Base-by-base conservation (phyloP, 2,797 vertebrate genomes). In the Fistularia commersonii region DNA sequence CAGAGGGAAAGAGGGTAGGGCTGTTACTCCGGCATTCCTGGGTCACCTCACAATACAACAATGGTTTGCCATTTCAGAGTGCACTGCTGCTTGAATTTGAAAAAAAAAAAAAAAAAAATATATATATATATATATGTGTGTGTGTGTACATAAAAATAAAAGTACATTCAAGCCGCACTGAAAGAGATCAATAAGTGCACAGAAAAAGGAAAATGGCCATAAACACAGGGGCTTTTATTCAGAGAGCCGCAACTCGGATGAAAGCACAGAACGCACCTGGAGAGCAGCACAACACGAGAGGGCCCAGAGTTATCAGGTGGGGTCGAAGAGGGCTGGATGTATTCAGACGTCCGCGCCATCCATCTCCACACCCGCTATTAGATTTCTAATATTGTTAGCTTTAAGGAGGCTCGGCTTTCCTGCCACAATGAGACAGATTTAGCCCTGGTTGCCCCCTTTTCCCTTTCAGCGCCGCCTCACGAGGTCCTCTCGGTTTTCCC, bases 311-410 rank as follows among this genome's bases (percentile, higher is more conserved):
- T 70, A 76, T 81, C 80, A 75, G 66, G 74, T 66, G 65, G 64
- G 70, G 61, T 61, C 49, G 35, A 54, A 69, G 61, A 69, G 73
- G 32, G 35, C 32, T 13, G 61, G 60, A 42, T 56, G 55, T 44
- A 69, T 58, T 71, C 77, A 76, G 67, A 79, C 63, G 51, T 74
- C 67, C 13, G 54, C 57, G 62, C 45, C 63, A 74, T 74, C 76
- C 34, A 63, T 66, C 64, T 63, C 67, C 50, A 52, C 55, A 42
- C 67, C 59, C 48, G 60, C 76, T 74, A 78, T 78, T 83, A 79
- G 61, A 83, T 85, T 83, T 81, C 79, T 73, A 83, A 87, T 78
- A 82, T 79, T 84, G 69, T 74, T 80, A 51, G 48, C 72, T 77
- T 83, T 77, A 66, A 60, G 54, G 56, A 72, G 64, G 69, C 69